Percentiles rank a stretch among this genome's conserved stretches.
These are phyloP conservation scores for Ctenopoma multispine DNA, from an alignment of 2,797 vertebrate species.

Conservation along the genomic window DNA sequence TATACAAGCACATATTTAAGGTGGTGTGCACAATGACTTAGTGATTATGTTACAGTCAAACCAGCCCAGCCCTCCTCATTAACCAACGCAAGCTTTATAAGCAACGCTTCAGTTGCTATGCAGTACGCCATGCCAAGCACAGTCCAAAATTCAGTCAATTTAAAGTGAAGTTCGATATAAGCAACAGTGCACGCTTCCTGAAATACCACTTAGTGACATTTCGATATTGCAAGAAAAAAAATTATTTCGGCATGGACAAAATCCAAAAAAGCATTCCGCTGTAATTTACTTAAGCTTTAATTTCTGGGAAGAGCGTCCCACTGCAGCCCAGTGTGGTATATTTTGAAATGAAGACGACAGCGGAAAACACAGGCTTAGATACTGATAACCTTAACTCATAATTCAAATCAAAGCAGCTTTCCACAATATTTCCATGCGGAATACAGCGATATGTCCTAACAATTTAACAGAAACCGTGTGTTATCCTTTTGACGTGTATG, in stretches of 20 bases:
- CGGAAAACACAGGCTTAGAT: slow-evolving; percentile 15
- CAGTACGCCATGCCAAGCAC: slow-evolving; percentile 10
- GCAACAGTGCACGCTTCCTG: not conserved
- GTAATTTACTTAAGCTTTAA: not conserved
- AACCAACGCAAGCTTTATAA: slow-evolving; percentile 20
- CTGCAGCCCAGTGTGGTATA: not conserved
- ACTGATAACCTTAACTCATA: slow-evolving; percentile 14
- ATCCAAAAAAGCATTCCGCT: accelerated
- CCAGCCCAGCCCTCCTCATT: slow-evolving; percentile 24
- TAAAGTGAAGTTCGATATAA: slow-evolving; percentile 9
- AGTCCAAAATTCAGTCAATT: slow-evolving; percentile 4
- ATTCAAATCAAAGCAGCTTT: not conserved
- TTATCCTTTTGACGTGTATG: accelerated
- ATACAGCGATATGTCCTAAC: accelerated
- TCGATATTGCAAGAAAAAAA: accelerated
- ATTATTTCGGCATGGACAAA: not conserved
- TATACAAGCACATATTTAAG: not conserved
- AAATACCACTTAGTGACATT: accelerated
- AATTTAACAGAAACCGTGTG: accelerated
- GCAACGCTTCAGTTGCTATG: not conserved
- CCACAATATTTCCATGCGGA: slow-evolving; percentile 11
- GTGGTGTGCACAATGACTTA: not conserved
- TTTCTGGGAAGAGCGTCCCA: not conserved
- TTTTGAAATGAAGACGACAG: not conserved
- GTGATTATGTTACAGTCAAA: not conserved